Evolutionary conservation across 2,888 invertebrate genomes (phyloP), one percentile per base, ranked within the genome.

Genomic region (Clistopyga incitator): DNA sequence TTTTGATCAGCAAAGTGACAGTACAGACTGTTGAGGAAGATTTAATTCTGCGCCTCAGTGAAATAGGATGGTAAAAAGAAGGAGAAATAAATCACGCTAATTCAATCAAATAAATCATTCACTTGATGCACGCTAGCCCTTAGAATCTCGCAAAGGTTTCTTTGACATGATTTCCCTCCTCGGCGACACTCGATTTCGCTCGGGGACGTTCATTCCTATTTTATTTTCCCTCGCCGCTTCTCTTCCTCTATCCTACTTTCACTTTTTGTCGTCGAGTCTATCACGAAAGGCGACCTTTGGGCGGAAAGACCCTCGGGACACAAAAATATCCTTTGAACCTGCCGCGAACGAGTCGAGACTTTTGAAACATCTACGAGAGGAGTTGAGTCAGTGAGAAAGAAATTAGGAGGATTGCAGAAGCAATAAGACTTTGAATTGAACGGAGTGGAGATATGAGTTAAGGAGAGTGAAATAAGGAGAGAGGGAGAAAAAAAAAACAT

Each of bases 71-170:
- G 10, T 56, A 68, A 20, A 52, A 42, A 82, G 42, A 50, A 34
- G 79, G 29, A 76, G 29, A 23, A 68, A 64, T 20, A 61, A 77
- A 71, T 74, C 64, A 52, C 72, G 67, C 72, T 83, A 74, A 83
- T 80, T 83, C 65, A 68, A 83, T 83, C 15, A 77, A 80, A 83
- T 80, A 77, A 77, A 77, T 80, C 67, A 83, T 83, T 83, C 68
- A 77, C 68, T 68, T 45, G 59, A 20, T 42, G 59, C 78, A 59
- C 67, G 52, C 67, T 83, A 59, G 72, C 67, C 67, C 72, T 72
- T 83, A 47, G 68, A 80, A 83, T 83, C 78, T 79, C 59, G 76
- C 77, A 76, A 80, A 74, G 72, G 72, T 83, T 83, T 83, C 83
- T 80, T 83, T 83, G 83, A 83, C 76, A 79, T 54, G 52, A 76